Evolutionary conservation across 2,113 vertebrate genomes (phyloP).

Genomic region (Prionailurus bengalensis): DNA sequence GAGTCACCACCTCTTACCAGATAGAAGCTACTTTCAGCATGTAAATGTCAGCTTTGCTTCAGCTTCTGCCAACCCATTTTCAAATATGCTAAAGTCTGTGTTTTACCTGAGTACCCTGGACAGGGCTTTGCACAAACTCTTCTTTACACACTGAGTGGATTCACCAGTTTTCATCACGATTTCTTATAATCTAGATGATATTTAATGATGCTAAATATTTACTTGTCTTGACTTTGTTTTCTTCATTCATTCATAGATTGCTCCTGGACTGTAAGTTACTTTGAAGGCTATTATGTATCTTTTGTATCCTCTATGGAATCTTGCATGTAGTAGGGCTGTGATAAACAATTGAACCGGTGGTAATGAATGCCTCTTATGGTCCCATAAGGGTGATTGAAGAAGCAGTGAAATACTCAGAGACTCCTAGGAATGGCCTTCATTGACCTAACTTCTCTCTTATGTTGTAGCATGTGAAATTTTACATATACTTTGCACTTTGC

Average conservation of each 20-base stretch:
- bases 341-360: neutral
- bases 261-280: neutral
- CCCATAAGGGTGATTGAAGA: neutral
- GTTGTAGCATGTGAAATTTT: neutral
- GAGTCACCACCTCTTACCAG: neutral
- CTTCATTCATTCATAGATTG: neutral
- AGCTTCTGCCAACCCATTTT: neutral
- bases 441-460: neutral
- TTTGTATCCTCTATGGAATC: neutral
- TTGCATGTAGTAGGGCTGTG: neutral
- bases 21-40: neutral
- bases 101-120: neutral
- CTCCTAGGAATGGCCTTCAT: neutral
- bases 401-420: neutral
- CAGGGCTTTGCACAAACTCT: neutral
- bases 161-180: neutral
- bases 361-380: neutral
- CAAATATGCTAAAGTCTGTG: neutral
- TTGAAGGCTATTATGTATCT: neutral
- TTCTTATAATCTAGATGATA: neutral
- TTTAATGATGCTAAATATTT: neutral
- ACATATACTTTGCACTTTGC: neutral
- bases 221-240: neutral
- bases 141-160: neutral
- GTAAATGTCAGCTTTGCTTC: neutral